Evolutionary conservation across 2,797 vertebrate genomes (phyloP).

Genomic region (Alcedo quadribrachys): DNA sequence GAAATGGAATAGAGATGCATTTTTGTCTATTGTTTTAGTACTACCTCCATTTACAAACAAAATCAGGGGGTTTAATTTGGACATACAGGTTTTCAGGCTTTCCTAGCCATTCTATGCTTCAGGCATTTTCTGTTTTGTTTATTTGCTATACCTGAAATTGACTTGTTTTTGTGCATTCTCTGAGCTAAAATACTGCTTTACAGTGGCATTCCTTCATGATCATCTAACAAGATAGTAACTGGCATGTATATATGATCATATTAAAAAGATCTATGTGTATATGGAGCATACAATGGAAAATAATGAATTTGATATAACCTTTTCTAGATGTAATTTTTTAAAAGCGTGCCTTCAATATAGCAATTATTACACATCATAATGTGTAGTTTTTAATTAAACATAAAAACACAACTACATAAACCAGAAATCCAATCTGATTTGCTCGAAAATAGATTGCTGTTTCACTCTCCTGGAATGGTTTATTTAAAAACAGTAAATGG

Average conservation of each 20-base stretch:
- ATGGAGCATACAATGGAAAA: slow-evolving; percentile 58
- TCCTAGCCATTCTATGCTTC: background rate
- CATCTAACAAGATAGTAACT: slow-evolving; percentile 68
- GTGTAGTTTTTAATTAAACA: slow-evolving; percentile 83
- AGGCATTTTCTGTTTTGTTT: slow-evolving; percentile 19
- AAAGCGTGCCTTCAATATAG: slow-evolving; percentile 69
- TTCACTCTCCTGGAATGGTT: slow-evolving; percentile 80
- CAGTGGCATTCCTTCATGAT: slow-evolving; percentile 41
- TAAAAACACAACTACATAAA: slow-evolving; percentile 75
- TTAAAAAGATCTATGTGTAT: slow-evolving; percentile 74
- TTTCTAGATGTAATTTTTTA: slow-evolving; percentile 67
- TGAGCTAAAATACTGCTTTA: slow-evolving; percentile 52
- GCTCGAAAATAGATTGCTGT: slow-evolving; percentile 80
- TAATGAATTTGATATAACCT: slow-evolving; percentile 60
- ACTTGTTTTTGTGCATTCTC: slow-evolving; percentile 5
- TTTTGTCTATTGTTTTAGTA: slow-evolving; percentile 46
- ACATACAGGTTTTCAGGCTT: background rate
- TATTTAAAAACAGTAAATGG: slow-evolving; percentile 84
- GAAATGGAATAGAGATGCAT: slow-evolving; percentile 31
- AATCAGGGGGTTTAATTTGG: background rate
- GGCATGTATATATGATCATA: slow-evolving; percentile 66
- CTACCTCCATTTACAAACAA: slow-evolving; percentile 31
- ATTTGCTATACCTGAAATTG: background rate
- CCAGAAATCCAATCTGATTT: slow-evolving; percentile 83
- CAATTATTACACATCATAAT: slow-evolving; percentile 74